Percentiles rank a stretch among this genome's conserved stretches.
phyloP scores from a whole-genome alignment of 2,113 vertebrate genomes.

The Collichthys lucidus region DNA sequence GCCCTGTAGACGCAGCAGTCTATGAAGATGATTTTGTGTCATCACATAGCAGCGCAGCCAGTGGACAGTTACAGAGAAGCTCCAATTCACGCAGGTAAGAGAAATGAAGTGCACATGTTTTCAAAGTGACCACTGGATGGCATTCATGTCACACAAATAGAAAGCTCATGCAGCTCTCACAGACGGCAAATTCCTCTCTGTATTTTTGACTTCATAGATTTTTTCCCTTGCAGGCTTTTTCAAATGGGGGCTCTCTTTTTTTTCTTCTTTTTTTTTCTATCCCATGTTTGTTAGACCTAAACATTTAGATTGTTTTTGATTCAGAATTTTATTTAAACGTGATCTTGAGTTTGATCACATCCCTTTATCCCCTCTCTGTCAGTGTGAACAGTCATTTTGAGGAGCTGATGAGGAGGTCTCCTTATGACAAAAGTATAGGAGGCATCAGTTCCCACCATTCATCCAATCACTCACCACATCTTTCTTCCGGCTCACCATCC shows the following conservation, averaged over 20 bases:
- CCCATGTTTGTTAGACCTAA: not conserved
- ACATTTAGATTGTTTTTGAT: not conserved
- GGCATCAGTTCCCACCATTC: constrained; percentile 83
- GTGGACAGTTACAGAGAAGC: constrained; percentile 82
- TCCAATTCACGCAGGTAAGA: constrained; percentile 86
- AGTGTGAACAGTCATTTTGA: constrained; percentile 85
- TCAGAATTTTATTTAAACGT: not conserved
- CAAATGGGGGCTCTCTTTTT: not conserved
- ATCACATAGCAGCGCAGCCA: constrained; percentile 83
- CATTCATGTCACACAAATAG: constrained; percentile 37
- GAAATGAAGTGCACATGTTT: not conserved
- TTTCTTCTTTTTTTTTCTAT: too few relatives aligned
- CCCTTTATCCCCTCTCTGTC: constrained; percentile 8
- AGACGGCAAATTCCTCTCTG: not conserved
- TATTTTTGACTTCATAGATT: not conserved
- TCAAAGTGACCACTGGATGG: constrained; percentile 68
- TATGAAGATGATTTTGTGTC: constrained; percentile 94
- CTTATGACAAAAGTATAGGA: constrained; percentile 72
- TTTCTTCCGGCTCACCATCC: constrained; percentile 84
- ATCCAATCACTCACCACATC: constrained; percentile 70
- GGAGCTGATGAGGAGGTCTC: constrained; percentile 83
- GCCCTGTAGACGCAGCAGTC: constrained; percentile 77
- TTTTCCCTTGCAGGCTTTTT: not conserved
- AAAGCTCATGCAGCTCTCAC: not conserved
- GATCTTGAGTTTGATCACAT: not conserved